Percentiles rank a stretch among this genome's conserved stretches.
Evolutionary conservation across 2,797 vertebrate genomes (phyloP).

Genomic region (Paratrypauchen microcephalus): DNA sequence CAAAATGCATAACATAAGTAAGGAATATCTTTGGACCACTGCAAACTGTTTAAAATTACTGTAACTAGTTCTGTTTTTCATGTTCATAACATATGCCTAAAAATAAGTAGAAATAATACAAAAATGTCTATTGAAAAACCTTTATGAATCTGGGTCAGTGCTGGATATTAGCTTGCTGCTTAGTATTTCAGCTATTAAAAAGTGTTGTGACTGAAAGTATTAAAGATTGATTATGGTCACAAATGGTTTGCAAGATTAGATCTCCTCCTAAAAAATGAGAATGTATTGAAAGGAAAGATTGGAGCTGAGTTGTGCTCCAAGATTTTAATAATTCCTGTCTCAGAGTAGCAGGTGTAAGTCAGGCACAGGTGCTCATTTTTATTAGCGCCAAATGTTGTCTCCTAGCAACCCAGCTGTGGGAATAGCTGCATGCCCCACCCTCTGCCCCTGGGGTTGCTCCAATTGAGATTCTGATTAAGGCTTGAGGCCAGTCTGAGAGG

Average conservation of each 20-base stretch:
- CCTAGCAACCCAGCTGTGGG: constrained; percentile 66
- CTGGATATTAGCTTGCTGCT: constrained; percentile 28
- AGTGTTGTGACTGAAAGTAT: background rate
- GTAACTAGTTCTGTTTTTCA: no score
- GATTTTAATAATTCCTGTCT: constrained; percentile 57
- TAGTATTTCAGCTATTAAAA: constrained; percentile 29
- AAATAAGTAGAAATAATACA: background rate
- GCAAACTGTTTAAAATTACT: no score
- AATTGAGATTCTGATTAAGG: constrained; percentile 67
- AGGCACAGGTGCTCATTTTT: constrained; percentile 63
- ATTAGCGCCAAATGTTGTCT: constrained; percentile 61
- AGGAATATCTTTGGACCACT: no score
- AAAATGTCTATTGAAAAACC: background rate
- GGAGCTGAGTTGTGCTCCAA: constrained; percentile 46
- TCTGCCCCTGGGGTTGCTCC: constrained; percentile 52
- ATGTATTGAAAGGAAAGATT: constrained; percentile 43
- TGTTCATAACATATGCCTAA: no score
- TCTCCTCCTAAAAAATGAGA: constrained; percentile 35
- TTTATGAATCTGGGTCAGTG: background rate
- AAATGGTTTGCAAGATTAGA: constrained; percentile 38
- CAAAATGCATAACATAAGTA: no score
- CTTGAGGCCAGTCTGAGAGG: constrained; percentile 44
- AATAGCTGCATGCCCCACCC: constrained; percentile 50
- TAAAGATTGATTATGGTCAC: constrained; percentile 27
- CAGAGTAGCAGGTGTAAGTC: constrained; percentile 62